Base-by-base conservation (phyloP, 1,140 invertebrate genomes). In the Drosophila sturtevanti region DNA sequence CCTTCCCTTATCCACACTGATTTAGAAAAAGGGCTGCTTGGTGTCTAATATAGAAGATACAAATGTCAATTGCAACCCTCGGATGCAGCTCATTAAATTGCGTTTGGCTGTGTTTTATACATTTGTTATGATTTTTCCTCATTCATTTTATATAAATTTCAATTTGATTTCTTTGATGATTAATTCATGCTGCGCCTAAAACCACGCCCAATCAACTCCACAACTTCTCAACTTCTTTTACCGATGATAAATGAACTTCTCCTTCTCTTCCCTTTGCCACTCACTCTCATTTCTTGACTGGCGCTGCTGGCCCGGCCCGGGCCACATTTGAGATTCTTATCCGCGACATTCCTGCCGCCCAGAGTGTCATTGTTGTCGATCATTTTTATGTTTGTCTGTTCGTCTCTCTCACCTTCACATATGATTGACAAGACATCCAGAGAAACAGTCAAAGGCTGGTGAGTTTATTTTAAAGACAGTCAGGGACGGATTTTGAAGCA, bases 351-450 rank as follows among this genome's bases (percentile, higher is more conserved):
- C 82, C 84, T 89, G 84, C 82, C 82, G 82, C 82, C 82, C 82
- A 86, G 82, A 87, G 82, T 86, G 82, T 86, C 82, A 87, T 86
- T 86, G 82, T 87, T 86, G 82, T 86, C 82, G 82, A 86, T 86
- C 82, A 86, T 86, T 86, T 86, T 86, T 87, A 86, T 86, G 81
- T 70, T 76, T 44, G 34, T 69, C 62, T 56, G 35, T 41, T 41
- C 12, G 58, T 41, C 21, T 61, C 54, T 48, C 54, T 41, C 18
- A 21, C 31, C 12, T 61, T 48, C 38, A 59, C 65, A 70, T 72
- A 82, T 86, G 82, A 86, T 86, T 86, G 84, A 86, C 82, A 89
- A 72, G 79, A 62, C 68, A 59, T 68, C 31, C 54, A 67, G 27
- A 61, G 38, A 44, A 54, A 34, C 51, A 56, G 63, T 48, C 34